Conservation (phyloP, 2,888 invertebrate species). For the Drosophila anomalata region DNA sequence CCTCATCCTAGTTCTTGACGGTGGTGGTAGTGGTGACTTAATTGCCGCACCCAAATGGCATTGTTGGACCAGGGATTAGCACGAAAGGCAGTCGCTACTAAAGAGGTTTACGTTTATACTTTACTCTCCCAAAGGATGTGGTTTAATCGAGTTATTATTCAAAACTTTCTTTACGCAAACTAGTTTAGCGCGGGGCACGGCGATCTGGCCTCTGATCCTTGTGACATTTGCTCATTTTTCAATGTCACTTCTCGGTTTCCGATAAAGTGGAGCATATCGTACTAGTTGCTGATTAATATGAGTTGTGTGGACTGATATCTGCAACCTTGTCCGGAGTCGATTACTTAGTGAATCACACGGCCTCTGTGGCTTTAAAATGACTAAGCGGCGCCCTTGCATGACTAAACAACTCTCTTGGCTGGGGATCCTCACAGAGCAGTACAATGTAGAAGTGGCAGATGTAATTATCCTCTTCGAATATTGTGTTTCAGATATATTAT, state of each 20-base stretch:
- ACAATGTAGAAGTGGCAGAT: background rate
- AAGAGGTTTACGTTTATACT: background rate
- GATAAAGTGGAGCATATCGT: conserved; percentile 50
- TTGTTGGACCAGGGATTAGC: conserved; percentile 61
- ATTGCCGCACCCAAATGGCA: conserved; percentile 70
- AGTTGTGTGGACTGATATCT: conserved; percentile 39
- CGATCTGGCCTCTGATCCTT: conserved; percentile 32
- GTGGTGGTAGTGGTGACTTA: conserved; percentile 63
- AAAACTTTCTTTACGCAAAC: conserved; percentile 3
- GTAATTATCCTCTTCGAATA: background rate
- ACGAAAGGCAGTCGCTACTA: conserved; percentile 35
- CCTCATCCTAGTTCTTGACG: conserved; percentile 11
- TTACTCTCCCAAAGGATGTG: conserved; percentile 2
- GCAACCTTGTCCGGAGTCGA: conserved; percentile 52
- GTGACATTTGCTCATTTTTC: conserved; percentile 50
- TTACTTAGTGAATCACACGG: conserved; percentile 57
- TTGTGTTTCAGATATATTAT: too few relatives aligned
- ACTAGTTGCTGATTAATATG: conserved; percentile 48
- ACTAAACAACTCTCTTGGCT: conserved; percentile 36
- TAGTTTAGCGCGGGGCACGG: conserved; percentile 13
- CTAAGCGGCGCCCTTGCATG: conserved; percentile 41
- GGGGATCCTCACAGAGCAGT: background rate
- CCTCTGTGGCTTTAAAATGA: conserved; percentile 16
- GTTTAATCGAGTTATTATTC: background rate
- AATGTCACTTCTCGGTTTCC: conserved; percentile 37